These are phyloP conservation scores for Argopecten irradians DNA, from an alignment of 1,140 invertebrate genomes.

Conservation along the genomic window DNA sequence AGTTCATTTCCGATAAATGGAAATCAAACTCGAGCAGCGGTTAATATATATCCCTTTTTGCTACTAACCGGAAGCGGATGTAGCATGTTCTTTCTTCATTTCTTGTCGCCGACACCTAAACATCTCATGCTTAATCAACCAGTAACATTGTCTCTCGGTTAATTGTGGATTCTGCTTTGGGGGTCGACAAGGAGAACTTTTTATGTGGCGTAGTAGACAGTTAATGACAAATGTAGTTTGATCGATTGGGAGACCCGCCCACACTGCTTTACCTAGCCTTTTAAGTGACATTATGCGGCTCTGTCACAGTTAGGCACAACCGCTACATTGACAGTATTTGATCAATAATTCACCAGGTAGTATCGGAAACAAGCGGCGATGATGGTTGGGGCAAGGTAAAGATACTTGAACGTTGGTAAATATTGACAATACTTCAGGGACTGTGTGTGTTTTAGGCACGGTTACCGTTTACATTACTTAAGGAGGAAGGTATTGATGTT, in stretches of 20 bases:
- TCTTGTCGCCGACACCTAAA: not conserved
- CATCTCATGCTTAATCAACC: not conserved
- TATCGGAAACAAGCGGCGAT: not conserved
- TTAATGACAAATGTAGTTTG: not conserved
- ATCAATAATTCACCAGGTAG: not conserved
- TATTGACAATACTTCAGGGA: not conserved
- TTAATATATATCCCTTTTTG: not conserved
- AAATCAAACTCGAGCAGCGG: not conserved
- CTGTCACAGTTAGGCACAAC: slow-evolving; percentile 9
- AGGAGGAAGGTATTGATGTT: not conserved
- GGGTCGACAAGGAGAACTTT: not conserved
- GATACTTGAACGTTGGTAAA: not conserved
- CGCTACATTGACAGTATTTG: not conserved
- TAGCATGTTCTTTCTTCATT: not conserved
- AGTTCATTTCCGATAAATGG: not conserved
- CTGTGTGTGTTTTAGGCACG: not conserved
- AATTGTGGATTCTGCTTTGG: not conserved
- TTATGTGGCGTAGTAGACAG: not conserved
- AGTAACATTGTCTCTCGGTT: not conserved
- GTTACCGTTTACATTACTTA: not conserved
- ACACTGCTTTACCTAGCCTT: not conserved
- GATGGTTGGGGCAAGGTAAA: not conserved
- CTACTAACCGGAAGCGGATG: not conserved
- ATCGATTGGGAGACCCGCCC: not conserved
- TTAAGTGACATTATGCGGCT: not conserved